phyloP scores from a whole-genome alignment of 2,797 vertebrate genomes.

The Protosalanx chinensis region DNA sequence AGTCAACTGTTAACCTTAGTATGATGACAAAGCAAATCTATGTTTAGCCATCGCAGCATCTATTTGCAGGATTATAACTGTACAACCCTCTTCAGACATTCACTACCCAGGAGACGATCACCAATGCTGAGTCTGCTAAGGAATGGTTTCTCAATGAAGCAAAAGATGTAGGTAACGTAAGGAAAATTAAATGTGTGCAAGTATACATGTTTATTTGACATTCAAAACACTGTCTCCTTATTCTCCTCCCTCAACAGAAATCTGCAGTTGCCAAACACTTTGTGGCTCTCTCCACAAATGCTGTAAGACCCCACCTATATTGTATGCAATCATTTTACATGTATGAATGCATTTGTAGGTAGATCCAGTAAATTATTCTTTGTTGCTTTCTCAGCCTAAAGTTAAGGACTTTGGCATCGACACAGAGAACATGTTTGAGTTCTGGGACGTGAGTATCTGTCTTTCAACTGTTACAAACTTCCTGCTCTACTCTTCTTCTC shows the following conservation, averaged over 20 bases:
- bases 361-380: neutral
- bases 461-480: conserved; percentile 14
- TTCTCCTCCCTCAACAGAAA: conserved; percentile 65
- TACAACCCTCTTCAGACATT: conserved; percentile 79
- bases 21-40: neutral
- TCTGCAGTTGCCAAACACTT: conserved; percentile 94
- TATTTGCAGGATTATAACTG: neutral
- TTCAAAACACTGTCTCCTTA: conserved; percentile 68
- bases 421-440: conserved; percentile 93
- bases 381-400: conserved; percentile 75
- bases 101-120: conserved; percentile 98
- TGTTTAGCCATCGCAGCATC: neutral
- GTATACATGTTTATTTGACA: conserved; percentile 70
- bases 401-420: conserved; percentile 95
- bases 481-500: conserved; percentile 17
- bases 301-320: conserved; percentile 71
- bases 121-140: conserved; percentile 92
- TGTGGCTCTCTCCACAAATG: conserved; percentile 92
- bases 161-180: conserved; percentile 79
- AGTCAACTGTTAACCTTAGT: neutral
- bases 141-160: conserved; percentile 88
- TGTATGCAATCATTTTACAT: conserved; percentile 68
- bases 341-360: neutral
- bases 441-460: conserved; percentile 92
- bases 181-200: neutral